Conservation (phyloP, 1,140 invertebrate genomes). For the Drosophila nikananu region DNA sequence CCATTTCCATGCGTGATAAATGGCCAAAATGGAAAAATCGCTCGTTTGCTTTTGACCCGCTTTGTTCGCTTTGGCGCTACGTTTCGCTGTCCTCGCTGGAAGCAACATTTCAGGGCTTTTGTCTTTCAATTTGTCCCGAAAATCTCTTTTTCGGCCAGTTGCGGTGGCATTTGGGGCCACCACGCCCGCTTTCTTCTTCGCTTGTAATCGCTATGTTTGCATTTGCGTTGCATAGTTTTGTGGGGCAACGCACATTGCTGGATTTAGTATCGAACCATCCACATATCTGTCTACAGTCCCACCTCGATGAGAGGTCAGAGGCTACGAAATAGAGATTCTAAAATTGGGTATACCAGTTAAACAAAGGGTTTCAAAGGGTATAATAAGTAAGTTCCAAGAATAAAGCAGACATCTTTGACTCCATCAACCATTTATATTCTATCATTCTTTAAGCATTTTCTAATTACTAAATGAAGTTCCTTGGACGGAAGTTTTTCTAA, state of each 20-base stretch:
- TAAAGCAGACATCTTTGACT: too few relatives aligned
- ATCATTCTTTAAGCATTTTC: too few relatives aligned
- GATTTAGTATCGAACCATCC: slow-evolving; percentile 12
- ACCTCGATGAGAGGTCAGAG: too few relatives aligned
- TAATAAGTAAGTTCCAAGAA: too few relatives aligned
- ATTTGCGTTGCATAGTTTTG: slow-evolving; percentile 42
- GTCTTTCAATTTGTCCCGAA: slow-evolving; percentile 63
- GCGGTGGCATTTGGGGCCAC: slow-evolving; percentile 7
- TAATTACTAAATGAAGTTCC: too few relatives aligned
- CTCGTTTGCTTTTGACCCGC: slow-evolving; percentile 23
- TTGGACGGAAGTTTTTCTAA: too few relatives aligned
- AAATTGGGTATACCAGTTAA: too few relatives aligned
- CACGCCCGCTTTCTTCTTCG: not conserved
- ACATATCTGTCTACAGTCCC: slow-evolving; percentile 13
- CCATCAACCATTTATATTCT: too few relatives aligned
- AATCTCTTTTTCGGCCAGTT: slow-evolving; percentile 31
- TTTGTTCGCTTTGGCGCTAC: slow-evolving; percentile 32
- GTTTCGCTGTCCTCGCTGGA: slow-evolving; percentile 24
- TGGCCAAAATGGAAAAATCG: slow-evolving; percentile 43
- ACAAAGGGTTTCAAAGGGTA: too few relatives aligned
- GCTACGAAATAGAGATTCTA: too few relatives aligned
- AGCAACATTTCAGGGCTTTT: slow-evolving; percentile 53
- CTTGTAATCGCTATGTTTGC: slow-evolving; percentile 46
- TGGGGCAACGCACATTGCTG: slow-evolving; percentile 25
- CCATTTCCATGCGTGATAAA: slow-evolving; percentile 67